Conservation (phyloP, 2,797 vertebrate species). For the Pipistrellus nathusii region DNA sequence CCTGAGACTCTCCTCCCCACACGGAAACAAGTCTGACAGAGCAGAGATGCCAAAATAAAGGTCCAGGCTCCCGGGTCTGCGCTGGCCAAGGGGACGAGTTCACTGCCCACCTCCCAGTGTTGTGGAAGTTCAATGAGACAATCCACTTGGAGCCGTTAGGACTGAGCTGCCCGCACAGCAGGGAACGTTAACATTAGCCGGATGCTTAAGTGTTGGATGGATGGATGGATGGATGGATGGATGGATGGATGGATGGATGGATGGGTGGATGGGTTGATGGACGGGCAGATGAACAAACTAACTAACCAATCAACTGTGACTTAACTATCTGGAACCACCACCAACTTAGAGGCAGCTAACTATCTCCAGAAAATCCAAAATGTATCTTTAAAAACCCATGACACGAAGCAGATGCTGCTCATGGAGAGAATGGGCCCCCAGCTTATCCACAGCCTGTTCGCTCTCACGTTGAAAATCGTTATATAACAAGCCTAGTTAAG, state of each 20-base stretch:
- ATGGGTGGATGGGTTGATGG: too few relatives aligned
- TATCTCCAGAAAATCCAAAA: background rate
- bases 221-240: too few relatives aligned
- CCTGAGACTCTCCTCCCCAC: background rate
- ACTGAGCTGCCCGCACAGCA: fast-evolving
- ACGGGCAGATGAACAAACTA: background rate
- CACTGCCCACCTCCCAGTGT: background rate
- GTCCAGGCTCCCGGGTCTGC: fast-evolving
- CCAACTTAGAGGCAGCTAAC: background rate
- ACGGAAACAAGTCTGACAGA: background rate
- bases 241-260: too few relatives aligned
- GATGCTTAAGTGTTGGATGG: background rate
- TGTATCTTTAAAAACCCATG: slow-evolving; percentile 33
- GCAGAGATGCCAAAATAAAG: background rate
- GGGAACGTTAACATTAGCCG: background rate
- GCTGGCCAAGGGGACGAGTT: fast-evolving
- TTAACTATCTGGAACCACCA: background rate
- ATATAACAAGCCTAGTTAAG: slow-evolving; percentile 42
- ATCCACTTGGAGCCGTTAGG: background rate
- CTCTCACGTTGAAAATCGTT: slow-evolving; percentile 36
- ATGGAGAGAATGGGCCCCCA: background rate
- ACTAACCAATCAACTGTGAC: background rate
- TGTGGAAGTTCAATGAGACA: background rate
- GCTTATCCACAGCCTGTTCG: background rate
- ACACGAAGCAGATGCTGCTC: background rate